Evolutionary conservation across 1,140 invertebrate species (phyloP).

Genomic region (Drosophila lowei): DNA sequence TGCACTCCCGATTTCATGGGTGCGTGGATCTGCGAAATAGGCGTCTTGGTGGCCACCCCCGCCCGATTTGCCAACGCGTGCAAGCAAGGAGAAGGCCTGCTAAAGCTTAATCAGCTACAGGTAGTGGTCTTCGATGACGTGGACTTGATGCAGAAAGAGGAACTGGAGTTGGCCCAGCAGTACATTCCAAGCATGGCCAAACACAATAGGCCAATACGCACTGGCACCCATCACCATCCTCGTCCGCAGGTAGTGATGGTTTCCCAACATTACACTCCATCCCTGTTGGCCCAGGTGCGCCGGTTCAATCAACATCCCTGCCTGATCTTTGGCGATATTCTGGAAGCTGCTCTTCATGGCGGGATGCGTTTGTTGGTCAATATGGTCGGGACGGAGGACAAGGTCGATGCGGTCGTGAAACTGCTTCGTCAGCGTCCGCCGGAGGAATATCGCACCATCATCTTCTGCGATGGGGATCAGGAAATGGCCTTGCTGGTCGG

Average conservation of each 20-base stretch:
- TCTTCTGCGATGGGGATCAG: slow-evolving; percentile 38
- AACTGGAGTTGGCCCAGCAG: slow-evolving; percentile 5
- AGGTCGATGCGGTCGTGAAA: slow-evolving; percentile 15
- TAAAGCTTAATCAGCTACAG: slow-evolving; percentile 21
- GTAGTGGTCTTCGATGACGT: slow-evolving; percentile 54
- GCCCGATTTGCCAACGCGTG: slow-evolving; percentile 41
- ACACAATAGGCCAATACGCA: not conserved
- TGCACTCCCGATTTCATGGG: too few relatives aligned
- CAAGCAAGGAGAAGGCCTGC: not conserved
- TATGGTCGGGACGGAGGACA: not conserved
- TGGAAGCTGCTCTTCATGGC: slow-evolving; percentile 62
- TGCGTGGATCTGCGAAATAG: slow-evolving; percentile 36
- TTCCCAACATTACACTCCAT: slow-evolving; percentile 26
- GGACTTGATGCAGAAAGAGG: slow-evolving; percentile 34
- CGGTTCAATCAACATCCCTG: slow-evolving; percentile 19
- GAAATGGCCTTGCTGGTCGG: slow-evolving; percentile 27
- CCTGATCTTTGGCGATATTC: slow-evolving; percentile 53
- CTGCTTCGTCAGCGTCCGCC: slow-evolving; percentile 40
- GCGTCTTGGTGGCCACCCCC: slow-evolving; percentile 50
- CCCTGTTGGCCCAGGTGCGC: slow-evolving; percentile 10
- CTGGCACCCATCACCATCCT: not conserved
- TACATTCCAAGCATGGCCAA: too few relatives aligned
- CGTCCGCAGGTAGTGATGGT: slow-evolving; percentile 45
- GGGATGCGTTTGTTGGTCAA: slow-evolving; percentile 15
- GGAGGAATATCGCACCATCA: slow-evolving; percentile 28